phyloP scores from a whole-genome alignment of 1,140 invertebrate genomes.

The Sitobion miscanthi region DNA sequence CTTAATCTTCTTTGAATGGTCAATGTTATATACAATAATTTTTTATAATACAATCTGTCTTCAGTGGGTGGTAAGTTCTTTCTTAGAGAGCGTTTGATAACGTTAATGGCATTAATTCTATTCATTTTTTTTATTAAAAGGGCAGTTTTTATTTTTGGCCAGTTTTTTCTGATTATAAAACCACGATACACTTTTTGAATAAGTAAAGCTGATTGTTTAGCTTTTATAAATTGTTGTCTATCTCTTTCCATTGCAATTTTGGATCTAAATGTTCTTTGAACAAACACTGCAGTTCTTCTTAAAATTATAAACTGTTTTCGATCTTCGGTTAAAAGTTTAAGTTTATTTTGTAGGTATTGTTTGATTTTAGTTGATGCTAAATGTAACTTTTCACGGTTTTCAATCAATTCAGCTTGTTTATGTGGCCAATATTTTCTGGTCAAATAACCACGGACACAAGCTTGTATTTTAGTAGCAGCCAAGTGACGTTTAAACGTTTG shows the following conservation, averaged over 20 bases:
- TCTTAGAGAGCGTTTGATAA: not conserved
- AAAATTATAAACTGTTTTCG: constrained; percentile 32
- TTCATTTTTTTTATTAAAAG: not conserved
- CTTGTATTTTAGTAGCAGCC: constrained; percentile 57
- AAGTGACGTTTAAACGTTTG: constrained; percentile 46
- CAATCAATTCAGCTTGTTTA: constrained; percentile 37
- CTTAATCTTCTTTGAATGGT: constrained; percentile 42
- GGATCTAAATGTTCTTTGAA: constrained; percentile 64
- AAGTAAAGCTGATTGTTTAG: constrained; percentile 23
- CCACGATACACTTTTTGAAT: constrained; percentile 31
- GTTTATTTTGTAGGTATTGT: constrained; percentile 60
- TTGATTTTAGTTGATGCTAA: constrained; percentile 16
- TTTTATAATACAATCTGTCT: constrained; percentile 3
- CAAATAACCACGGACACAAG: constrained; percentile 55
- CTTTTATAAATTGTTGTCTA: constrained; percentile 57
- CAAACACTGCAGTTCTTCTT: constrained; percentile 56
- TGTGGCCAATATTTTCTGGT: constrained; percentile 43
- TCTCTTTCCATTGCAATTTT: constrained; percentile 57
- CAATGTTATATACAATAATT: not conserved
- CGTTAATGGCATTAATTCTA: constrained; percentile 11
- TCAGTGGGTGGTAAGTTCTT: constrained; percentile 16
- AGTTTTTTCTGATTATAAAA: constrained; percentile 20
- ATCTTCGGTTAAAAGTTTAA: constrained; percentile 57
- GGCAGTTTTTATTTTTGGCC: not conserved
- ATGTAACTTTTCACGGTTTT: constrained; percentile 37